Evolutionary conservation across 2,888 invertebrate species (phyloP), one percentile per base, ranked within the genome.

Genomic region (Aspidiotus destructor): DNA sequence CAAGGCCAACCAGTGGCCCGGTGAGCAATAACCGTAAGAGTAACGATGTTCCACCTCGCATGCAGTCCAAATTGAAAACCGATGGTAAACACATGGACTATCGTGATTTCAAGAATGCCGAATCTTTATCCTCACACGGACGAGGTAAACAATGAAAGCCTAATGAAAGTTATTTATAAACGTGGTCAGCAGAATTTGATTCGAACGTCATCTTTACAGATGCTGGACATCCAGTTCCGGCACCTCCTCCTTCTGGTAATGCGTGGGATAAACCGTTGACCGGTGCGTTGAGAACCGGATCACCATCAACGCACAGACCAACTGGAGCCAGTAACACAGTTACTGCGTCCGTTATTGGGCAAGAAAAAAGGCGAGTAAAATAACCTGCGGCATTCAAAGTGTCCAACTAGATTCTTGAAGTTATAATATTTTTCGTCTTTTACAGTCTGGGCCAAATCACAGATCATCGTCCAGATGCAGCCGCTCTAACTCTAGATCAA

Each of bases 251-350:
- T 2, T 78, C 85, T 3, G 85, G 86, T 10, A 89, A 87, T 77
- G 91, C 91, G 3, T 92, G 92, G 92, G 89, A 89, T 73, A 91
- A 91, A 77, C 89, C 90, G 6, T 85, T 90, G 73, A 84, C 85
- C 44, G 83, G 86, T 74, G 83, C 85, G 62, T 76, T 88, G 72
- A 80, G 86, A 70, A 81, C 83, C 7, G 84, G 81, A 72, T 80
- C 80, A 3, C 79, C 79, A n/a, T 58, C 58, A 8, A 67, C 60
- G 7, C 57, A 48, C 7, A 58, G 15, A 13, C 40, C 48, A 1
- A 16, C 52, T 2, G 65, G 42, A 61, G 16, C 57, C 7, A 61
- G 15, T n/a, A 61, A 61, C 16, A 57, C 1, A 6, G 11, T 17
- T 1, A 41, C 61, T 41, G 5, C 61, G n/a, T 8, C 44, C 3